Percentiles rank a stretch among this genome's conserved stretches.
Conservation (phyloP, 2,888 invertebrate species). For the Gandaritis pyraliata region DNA sequence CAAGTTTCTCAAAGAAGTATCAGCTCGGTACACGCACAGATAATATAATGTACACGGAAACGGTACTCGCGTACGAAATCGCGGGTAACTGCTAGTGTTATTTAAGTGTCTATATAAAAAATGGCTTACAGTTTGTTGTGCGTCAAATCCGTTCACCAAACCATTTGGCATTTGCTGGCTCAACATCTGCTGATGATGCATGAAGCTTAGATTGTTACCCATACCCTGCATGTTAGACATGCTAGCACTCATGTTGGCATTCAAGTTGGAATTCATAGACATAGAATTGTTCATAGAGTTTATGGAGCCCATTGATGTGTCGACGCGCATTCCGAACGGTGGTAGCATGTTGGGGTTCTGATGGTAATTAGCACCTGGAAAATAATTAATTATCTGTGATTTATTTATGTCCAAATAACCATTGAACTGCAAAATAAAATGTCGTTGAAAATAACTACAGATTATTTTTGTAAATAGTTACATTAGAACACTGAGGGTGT, state of each 20-base stretch:
- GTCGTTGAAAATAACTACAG: too few species aligned
- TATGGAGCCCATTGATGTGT: constrained; percentile 59
- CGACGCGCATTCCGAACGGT: constrained; percentile 81
- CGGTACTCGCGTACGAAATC: too few species aligned
- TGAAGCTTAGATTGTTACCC: constrained; percentile 48
- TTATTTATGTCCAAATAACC: too few species aligned
- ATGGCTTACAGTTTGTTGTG: constrained; percentile 64
- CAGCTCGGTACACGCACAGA: too few species aligned
- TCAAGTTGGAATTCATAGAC: constrained; percentile 20
- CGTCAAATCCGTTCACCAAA: constrained; percentile 73
- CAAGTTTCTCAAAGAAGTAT: too few species aligned
- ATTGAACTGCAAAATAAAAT: too few species aligned
- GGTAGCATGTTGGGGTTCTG: constrained; percentile 78
- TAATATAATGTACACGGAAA: too few species aligned
- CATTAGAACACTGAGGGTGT: too few species aligned
- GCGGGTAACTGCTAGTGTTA: too few species aligned
- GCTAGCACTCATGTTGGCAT: constrained; percentile 34
- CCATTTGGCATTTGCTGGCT: constrained; percentile 59
- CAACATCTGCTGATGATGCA: constrained; percentile 67
- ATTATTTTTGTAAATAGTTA: too few species aligned
- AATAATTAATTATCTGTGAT: not conserved
- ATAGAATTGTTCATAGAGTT: constrained; percentile 46
- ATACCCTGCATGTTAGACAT: constrained; percentile 39
- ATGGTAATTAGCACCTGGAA: constrained; percentile 81
- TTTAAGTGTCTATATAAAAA: too few species aligned